Base-by-base conservation (phyloP, 2,797 vertebrate genomes). In the Poecilia picta region DNA sequence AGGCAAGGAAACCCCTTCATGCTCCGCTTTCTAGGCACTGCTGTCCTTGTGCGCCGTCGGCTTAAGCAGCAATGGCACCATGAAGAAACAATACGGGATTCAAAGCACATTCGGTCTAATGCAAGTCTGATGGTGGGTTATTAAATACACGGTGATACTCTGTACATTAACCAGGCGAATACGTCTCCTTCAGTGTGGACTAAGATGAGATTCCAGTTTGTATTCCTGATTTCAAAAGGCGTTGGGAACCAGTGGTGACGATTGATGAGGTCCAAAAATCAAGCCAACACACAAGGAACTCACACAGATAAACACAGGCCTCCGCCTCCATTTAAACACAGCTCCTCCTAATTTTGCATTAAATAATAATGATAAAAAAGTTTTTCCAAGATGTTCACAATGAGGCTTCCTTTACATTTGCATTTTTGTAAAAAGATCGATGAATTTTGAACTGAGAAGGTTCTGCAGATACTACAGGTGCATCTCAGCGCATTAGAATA, bases 341-440 rank as follows among this genome's bases (percentile, higher is more conserved):
- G 88, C 80, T 77, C 68, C 78, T 74, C 75, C 57, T 83, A 74
- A 76, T 83, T 89, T 89, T 80, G 72, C 77, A 83, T 88, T 84
- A 41, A 68, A 68, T 41, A 39, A 68, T 39, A 66, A 64, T 13
- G 28, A 55, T 5, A 57, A 53, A 53, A 51, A 49, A 20, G 5
- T 8, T 51, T 51, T 51, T 3, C 51, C 51, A 53, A 53, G 23
- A 8, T 25, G 51, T 53, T 10, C 0, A 23, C 25, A 88, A 86
- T 89, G 90, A 92, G 92, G 86, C 93, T 80, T 93, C 91, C 91
- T 89, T 91, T 83, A 74, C 81, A 88, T 83, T 89, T 83, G 73
- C 80, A 88, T 83, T 89, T 86, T 75, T 36, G 59, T 39, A 64
- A 82, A 86, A 83, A 82, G 83, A 86, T 83, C 78, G 36, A 80